Base-by-base conservation (phyloP, 1,140 invertebrate species). In the Drosophila rhopaloa region DNA sequence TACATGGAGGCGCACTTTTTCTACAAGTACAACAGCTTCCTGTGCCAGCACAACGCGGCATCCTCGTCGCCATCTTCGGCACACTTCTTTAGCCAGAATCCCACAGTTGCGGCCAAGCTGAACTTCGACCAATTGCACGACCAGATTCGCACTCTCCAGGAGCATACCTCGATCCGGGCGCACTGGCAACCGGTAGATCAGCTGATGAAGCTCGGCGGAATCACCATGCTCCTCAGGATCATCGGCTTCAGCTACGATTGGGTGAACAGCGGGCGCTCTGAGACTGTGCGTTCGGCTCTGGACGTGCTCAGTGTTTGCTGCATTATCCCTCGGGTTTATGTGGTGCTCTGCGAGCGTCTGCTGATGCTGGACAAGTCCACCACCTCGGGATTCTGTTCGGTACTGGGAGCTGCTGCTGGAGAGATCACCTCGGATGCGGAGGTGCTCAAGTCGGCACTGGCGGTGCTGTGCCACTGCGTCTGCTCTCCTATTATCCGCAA, bases 1-100 rank as follows among this genome's bases (percentile, higher is more conserved):
- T 99, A 99, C 79, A 96, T 98, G 92, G 98, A 99, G 92, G 96
- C 97, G 2, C 98, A 99, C 93, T 93, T 99, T 37, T 95, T 96
- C 77, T 94, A 96, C 41, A 97, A 98, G 89, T 96, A 96, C 10
- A 97, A 98, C 70, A 95, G 96, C 68, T 93, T 98, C 1, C 94
- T 96, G 72, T 91, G 96, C 68, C 83, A 83, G 19, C 90, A 92
- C 44, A 91, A 82, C 56, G 82, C 81, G 6, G 66, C 58, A 0
- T 86, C 79, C 0, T 76, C 84, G 32, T 53, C 67, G 4, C 48
- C 48, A 4, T 51, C 48, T 44, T 75, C 79, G 5, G 27, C 57
- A 3, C 68, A 84, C 54, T 84, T 62, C 59, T 83, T 89, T 7
- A 89, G 63, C 16, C 84, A 83, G 40, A 60, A 88, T 46, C 83